Evolutionary conservation across 2,797 vertebrate species (phyloP).

Genomic region (Lacerta bilineata): DNA sequence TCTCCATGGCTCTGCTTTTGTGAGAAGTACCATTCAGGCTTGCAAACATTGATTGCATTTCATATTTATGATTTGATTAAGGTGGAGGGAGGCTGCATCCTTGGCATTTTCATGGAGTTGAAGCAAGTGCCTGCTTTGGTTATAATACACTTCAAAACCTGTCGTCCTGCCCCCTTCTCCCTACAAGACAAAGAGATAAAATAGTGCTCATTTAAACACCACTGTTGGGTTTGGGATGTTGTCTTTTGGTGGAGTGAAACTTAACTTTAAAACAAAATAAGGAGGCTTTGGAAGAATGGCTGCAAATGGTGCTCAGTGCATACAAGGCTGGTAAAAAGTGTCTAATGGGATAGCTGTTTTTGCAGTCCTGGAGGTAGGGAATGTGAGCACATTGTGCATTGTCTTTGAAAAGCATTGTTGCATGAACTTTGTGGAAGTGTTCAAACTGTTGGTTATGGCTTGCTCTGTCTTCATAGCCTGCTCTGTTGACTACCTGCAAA

Average conservation of each 20-base stretch:
- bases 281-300: conserved; percentile 3
- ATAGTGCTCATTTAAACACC: background rate
- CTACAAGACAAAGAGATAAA: conserved; percentile 10
- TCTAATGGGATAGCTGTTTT: conserved; percentile 8
- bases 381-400: background rate
- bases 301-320: background rate
- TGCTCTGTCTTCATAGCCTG: background rate
- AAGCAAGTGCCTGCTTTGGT: conserved; percentile 7
- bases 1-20: background rate
- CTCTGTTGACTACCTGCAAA: accelerated
- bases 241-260: background rate
- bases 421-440: background rate
- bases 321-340: background rate
- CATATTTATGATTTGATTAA: conserved; percentile 29
- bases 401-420: conserved; percentile 1
- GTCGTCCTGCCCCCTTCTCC: background rate
- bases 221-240: conserved; percentile 33
- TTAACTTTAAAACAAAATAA: background rate
- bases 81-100: conserved; percentile 6
- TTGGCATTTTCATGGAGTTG: conserved; percentile 36
- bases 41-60: conserved; percentile 15
- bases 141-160: too few species aligned
- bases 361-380: background rate
- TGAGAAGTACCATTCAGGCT: conserved; percentile 17
- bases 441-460: accelerated